Conservation (phyloP, 2,113 vertebrate species). For the Delphinus delphis region DNA sequence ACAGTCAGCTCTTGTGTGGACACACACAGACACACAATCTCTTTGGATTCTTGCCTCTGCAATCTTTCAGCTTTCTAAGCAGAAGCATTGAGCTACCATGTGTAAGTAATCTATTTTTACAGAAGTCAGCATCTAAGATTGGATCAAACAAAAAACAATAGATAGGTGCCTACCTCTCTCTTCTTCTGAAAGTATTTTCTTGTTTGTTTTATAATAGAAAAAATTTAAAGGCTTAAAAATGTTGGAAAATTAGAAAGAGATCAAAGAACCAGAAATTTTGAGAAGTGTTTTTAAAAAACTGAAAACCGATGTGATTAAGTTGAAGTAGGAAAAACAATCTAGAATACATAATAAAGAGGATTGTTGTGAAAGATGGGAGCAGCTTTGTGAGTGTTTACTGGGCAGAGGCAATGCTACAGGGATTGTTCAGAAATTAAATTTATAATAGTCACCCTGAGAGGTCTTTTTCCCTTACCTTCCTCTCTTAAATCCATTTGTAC, state of each 20-base stretch:
- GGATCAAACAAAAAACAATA: not conserved
- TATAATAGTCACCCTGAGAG: not conserved
- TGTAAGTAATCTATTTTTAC: not conserved
- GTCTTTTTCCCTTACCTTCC: not conserved
- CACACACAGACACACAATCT: not conserved
- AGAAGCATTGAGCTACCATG: not conserved
- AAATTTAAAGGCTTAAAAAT: not conserved
- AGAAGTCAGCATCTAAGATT: not conserved
- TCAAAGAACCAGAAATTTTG: not conserved
- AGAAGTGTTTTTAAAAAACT: not conserved
- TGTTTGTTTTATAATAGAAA: not conserved
- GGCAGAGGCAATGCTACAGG: not conserved
- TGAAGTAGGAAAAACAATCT: not conserved
- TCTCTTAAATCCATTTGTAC: not conserved
- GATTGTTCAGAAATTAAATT: not conserved
- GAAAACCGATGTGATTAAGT: not conserved
- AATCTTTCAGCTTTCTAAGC: not conserved
- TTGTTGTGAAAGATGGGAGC: not conserved
- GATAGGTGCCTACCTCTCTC: not conserved
- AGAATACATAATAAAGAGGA: not conserved
- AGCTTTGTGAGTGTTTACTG: not conserved
- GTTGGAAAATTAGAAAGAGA: not conserved
- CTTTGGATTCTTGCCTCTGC: not conserved
- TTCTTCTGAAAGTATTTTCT: conserved; percentile 3
- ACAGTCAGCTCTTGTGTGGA: not conserved